These are phyloP conservation scores for Lasiurus borealis DNA, from an alignment of 2,113 vertebrate species.

Conservation along the genomic window DNA sequence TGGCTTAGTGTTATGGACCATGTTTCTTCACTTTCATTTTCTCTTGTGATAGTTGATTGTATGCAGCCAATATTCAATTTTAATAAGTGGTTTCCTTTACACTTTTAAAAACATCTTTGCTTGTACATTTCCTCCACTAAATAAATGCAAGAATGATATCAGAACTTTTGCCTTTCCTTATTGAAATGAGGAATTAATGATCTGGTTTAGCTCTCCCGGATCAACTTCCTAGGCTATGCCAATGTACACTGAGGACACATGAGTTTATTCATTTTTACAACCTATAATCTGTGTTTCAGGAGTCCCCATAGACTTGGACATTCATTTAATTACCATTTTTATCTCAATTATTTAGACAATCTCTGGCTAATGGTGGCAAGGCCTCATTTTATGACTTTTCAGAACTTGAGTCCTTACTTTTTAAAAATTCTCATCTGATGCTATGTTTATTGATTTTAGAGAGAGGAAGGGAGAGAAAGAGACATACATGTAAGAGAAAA, in stretches of 20 bases:
- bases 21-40: background rate
- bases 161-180: background rate
- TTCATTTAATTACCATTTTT: background rate
- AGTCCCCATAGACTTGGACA: background rate
- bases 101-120: slow-evolving; percentile 11
- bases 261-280: background rate
- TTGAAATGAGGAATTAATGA: background rate
- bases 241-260: fast-evolving
- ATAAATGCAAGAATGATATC: background rate
- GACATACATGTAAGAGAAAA: background rate
- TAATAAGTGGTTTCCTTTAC: background rate
- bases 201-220: background rate
- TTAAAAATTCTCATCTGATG: background rate
- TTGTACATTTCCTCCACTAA: background rate
- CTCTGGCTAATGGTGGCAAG: background rate
- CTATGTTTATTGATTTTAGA: background rate
- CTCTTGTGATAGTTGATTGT: background rate
- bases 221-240: background rate
- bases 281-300: background rate
- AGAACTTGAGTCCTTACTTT: background rate
- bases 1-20: background rate
- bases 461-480: background rate
- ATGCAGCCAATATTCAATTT: background rate
- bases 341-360: background rate
- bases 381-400: background rate